Conservation (phyloP, 2,113 vertebrate genomes). For the Halichoeres trimaculatus region DNA sequence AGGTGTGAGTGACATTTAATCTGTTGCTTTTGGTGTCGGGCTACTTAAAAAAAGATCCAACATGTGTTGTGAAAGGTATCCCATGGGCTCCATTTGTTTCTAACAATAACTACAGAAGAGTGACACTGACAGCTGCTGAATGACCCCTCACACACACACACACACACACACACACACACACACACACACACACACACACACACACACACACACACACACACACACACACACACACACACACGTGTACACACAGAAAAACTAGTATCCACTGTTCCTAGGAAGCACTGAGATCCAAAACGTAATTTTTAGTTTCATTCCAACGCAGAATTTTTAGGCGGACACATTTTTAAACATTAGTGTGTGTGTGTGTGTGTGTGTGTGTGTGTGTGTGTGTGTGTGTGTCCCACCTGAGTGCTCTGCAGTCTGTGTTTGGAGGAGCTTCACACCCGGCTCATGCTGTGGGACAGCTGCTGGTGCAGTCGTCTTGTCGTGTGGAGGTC, state of each 20-base stretch:
- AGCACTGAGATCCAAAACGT: background rate
- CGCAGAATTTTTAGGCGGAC: too few relatives aligned
- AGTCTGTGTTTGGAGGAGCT: background rate
- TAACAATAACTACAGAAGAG: conserved; percentile 75
- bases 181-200: conserved; percentile 11
- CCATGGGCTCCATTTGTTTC: conserved; percentile 66
- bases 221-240: conserved; percentile 13
- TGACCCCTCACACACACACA: conserved; percentile 10
- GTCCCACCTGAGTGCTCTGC: conserved; percentile 13
- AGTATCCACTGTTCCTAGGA: background rate
- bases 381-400: background rate
- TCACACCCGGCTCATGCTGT: background rate
- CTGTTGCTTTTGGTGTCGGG: background rate
- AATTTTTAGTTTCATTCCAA: background rate
- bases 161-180: conserved; percentile 20
- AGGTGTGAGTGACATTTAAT: conserved; percentile 7
- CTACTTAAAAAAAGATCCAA: conserved; percentile 38
- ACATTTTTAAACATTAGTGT: too few relatives aligned
- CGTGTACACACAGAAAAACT: conserved; percentile 22
- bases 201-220: conserved; percentile 19
- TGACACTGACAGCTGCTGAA: conserved; percentile 63
- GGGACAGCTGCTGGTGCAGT: background rate
- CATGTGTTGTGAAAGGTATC: conserved; percentile 58
- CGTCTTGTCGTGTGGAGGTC: background rate
- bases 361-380: background rate